Base-by-base conservation (phyloP, 2,888 invertebrate genomes). In the Drosophila recens region DNA sequence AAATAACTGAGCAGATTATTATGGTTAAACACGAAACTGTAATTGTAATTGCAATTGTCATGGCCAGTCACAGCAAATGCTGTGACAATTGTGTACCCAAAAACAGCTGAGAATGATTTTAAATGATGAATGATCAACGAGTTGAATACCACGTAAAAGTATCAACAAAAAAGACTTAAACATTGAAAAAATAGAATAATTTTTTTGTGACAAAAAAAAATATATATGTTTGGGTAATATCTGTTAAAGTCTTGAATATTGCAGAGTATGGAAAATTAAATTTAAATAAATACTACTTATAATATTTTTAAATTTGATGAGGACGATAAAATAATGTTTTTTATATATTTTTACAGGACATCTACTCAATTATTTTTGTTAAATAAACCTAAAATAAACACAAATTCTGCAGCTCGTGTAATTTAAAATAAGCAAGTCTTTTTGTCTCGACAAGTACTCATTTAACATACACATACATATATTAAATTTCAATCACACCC, bases 11-110 rank as follows among this genome's bases (percentile, higher is more conserved):
- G 74, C 87, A 87, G 84, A 84, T 80, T 84, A 84, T 87, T 84
- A 87, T 82, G 84, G 84, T 87, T 85, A 87, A 87, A 85, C 87
- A 84, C 82, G 85, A 79, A 82, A 85, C 74, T 80, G 82, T 87
- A 85, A 65, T 65, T 65, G 65, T 58, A 65, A 85, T 80, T 82
- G 65, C 51, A 65, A 85, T 80, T 82, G 85, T 85, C 72, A 76
- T 82, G 80, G 54, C 66, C 81, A 71, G 59, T 66, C 63, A 59
- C 61, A 77, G 72, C 73, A 76, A 83, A 71, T 79, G 83, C 79
- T 76, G 52, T 63, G 79, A 80, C 86, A 84, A 72, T 77, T 68
- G 81, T 73, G 51, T 57, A 38, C 46, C 54, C 11, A 52, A 62
- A 63, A 62, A 62, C 42, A 33, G 23, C 13, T 40, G 27, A 34